These are phyloP conservation scores for Anarsia innoxiella DNA, from an alignment of 2,888 invertebrate genomes.

Conservation along the genomic window DNA sequence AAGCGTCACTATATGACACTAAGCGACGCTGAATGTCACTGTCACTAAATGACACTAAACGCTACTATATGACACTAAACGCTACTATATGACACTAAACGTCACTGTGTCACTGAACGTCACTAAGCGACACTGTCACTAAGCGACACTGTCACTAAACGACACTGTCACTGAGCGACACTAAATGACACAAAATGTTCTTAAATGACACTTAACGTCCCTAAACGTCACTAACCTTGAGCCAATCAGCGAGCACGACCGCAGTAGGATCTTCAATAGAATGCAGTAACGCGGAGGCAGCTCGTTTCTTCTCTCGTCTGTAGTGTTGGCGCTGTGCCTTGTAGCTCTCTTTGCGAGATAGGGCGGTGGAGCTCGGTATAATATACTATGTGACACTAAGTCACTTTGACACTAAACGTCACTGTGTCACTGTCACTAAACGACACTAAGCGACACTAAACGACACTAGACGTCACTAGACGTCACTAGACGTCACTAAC, in stretches of 20 bases:
- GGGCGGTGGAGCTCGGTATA: too few species aligned
- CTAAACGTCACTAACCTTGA: neutral
- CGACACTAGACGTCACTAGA: neutral
- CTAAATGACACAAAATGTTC: too few species aligned
- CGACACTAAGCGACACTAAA: neutral
- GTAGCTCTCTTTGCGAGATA: constrained; percentile 85
- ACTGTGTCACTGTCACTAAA: neutral
- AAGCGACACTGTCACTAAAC: too few species aligned
- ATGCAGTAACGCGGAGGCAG: constrained; percentile 89
- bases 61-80: too few species aligned
- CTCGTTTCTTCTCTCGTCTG: constrained; percentile 91
- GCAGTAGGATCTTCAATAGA: constrained; percentile 95
- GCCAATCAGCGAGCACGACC: constrained; percentile 47
- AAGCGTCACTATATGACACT: too few species aligned
- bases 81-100: too few species aligned
- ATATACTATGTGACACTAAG: too few species aligned
- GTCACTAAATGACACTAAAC: too few species aligned
- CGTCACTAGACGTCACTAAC: constrained; percentile 28
- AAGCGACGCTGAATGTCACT: neutral
- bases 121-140: too few species aligned
- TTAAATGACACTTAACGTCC: neutral
- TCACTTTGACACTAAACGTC: too few species aligned
- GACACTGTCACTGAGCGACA: constrained; percentile 86
- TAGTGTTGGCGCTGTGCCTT: constrained; percentile 87
- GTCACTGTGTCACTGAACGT: too few species aligned